phyloP scores from a whole-genome alignment of 2,113 vertebrate species.

The Lophochroa leadbeateri region DNA sequence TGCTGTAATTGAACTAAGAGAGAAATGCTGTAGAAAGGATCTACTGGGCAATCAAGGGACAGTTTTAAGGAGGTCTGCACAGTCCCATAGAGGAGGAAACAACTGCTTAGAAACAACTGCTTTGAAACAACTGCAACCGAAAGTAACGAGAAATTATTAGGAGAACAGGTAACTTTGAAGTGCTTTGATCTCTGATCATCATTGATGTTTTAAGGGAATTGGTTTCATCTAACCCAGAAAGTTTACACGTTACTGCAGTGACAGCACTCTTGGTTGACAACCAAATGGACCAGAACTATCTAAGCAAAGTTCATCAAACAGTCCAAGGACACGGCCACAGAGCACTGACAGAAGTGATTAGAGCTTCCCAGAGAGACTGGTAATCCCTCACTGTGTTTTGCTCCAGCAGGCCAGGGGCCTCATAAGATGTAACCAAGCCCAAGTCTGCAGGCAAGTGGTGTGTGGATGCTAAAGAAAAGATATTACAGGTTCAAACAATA shows the following conservation, averaged over 20 bases:
- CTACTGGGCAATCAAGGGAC: not conserved
- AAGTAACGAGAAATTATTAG: not conserved
- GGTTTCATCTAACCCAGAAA: not conserved
- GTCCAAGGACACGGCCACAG: not conserved
- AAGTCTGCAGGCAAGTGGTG: not conserved
- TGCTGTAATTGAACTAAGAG: not conserved
- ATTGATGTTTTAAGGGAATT: not conserved
- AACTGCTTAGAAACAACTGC: not conserved
- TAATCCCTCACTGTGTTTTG: not conserved
- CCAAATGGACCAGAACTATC: not conserved
- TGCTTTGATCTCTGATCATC: not conserved
- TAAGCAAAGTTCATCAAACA: not conserved
- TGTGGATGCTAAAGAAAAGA: not conserved
- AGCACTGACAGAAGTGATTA: not conserved
- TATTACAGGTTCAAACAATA: not conserved
- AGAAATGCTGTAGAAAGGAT: not conserved
- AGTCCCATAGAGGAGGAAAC: not conserved
- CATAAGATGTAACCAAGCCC: not conserved
- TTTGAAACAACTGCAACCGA: not conserved
- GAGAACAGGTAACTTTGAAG: not conserved
- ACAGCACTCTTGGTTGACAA: not conserved
- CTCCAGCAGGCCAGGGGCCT: not conserved
- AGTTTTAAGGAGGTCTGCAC: not conserved
- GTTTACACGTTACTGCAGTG: not conserved
- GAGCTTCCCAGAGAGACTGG: not conserved